Evolutionary conservation across 2,797 vertebrate genomes (phyloP), one percentile per base, ranked within the genome.

Genomic region (Danio albolineatus): DNA sequence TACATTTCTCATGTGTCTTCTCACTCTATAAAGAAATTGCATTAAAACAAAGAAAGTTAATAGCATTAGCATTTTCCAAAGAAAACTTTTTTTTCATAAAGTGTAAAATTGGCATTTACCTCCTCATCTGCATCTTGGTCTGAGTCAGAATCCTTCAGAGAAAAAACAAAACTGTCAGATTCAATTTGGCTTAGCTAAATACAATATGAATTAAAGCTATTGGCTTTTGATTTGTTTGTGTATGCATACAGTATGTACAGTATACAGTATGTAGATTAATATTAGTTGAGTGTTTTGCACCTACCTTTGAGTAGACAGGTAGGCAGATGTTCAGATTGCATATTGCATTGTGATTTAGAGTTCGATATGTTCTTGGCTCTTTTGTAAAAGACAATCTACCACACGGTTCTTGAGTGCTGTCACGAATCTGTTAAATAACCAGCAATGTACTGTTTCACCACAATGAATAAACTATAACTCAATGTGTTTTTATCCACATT

Each of bases 301-400:
- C 89, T 89, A 99, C 98, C 96, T 99, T 99, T 67, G 92, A 95
- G 88, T 97, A 97, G 82, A 95, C 39, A 10, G 98, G 98, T 49
- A 99, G 94, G 51, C 95, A 98, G 90, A 99, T 98, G 91, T 99
- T 99, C 78, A 99, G 93, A 90, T 99, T 99, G 90, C 98, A 99
- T 89, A 99, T 98, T 73, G 98, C 98, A 88, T 96, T 98, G 88
- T 97, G 96, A 88, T 97, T 96, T 53, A 99, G 93, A 88, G 95
- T 97, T 82, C 97, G 94, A 48, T 97, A 96, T 0, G 96, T 97
- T 87, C 98, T 96, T 2, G 97, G 96, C 73, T 99, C 98, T 90
- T 98, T 99, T 88, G 97, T 98, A 88, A 99, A 99, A 0, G 97
- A 98, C 53, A 99, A 90, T 54, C 98, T 94, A 73, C 98, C 98